Base-by-base conservation (phyloP, 2,797 vertebrate species). In the Alfaro cultratus region DNA sequence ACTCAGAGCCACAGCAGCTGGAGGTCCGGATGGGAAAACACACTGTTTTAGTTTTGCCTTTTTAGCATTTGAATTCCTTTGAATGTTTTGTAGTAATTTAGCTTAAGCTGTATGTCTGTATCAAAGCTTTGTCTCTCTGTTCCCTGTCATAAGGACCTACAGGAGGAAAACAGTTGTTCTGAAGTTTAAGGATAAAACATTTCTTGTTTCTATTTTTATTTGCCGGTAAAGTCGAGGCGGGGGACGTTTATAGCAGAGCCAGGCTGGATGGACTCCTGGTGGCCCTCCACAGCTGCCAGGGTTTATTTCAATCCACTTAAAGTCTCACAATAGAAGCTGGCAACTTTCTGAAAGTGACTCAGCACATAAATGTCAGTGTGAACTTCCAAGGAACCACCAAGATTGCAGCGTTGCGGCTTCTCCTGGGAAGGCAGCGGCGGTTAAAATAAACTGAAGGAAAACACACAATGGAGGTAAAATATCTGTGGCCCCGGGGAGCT, bases 371-470 rank as follows among this genome's bases (percentile, higher is more conserved):
- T 29, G 77, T 79, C 62, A 77, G 82, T 16, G 84, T 85, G 77
- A 87, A 85, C 89, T 75, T 87, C 86, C 82, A 67, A 70, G 79
- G 84, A 85, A 79, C 46, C 80, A 84, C 79, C 46, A n/a, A 80
- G 83, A 83, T 87, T 90, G 74, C 78, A 91, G 84, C 83, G 26
- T 57, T 88, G 89, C 77, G 90, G 88, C 85, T 89, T 82, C 11
- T 76, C 45, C 70, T 82, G 80, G 76, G 87, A 90, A 84, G 84
- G 87, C 74, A 72, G 81, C 70, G 39, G 88, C 36, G 73, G 76
- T 86, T 77, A 77, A 93, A 92, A 91, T 93, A 93, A 92, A 83
- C 83, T 21, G 76, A 79, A 88, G 85, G 86, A 85, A 89, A 91
- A 92, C 79, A 91, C 16, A 41, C 73, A 75, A 2, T 29, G 82